Conservation (phyloP, 1,140 invertebrate species). For the Caenorhabditis remanei region DNA sequence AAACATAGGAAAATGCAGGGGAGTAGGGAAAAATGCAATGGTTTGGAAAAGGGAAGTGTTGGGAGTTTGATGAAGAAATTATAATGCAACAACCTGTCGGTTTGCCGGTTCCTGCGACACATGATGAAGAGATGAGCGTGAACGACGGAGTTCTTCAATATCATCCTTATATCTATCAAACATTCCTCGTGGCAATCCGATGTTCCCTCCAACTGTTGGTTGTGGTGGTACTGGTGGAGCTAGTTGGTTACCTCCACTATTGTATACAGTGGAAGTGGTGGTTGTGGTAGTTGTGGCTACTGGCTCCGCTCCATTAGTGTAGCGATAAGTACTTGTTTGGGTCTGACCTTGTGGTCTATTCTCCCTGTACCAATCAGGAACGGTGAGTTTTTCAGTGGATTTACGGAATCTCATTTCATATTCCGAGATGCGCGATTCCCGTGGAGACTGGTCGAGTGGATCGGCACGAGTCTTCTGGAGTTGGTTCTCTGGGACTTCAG, state of each 20-base stretch:
- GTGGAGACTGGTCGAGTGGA: slow-evolving; percentile 52
- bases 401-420: slow-evolving; percentile 76
- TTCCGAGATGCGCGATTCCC: slow-evolving; percentile 69
- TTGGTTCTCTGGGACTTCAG: slow-evolving; percentile 73
- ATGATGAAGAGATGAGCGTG: slow-evolving; percentile 74
- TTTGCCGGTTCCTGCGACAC: slow-evolving; percentile 64
- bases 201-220: slow-evolving; percentile 70
- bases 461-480: slow-evolving; percentile 69
- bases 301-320: slow-evolving; percentile 5
- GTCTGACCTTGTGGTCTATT: slow-evolving; percentile 56
- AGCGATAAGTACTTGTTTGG: slow-evolving; percentile 57
- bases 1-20: slow-evolving; percentile 41
- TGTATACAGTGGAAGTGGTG: background rate
- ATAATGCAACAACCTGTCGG: slow-evolving; percentile 77
- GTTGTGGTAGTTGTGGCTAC: slow-evolving; percentile 25
- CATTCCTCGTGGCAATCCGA: slow-evolving; percentile 74
- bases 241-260: background rate
- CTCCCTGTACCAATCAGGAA: slow-evolving; percentile 74
- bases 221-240: slow-evolving; percentile 24
- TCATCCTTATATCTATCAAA: slow-evolving; percentile 76
- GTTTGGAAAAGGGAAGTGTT: slow-evolving; percentile 34
- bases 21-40: slow-evolving; percentile 6
- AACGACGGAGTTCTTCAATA: slow-evolving; percentile 75
- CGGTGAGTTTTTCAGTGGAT: slow-evolving; percentile 72
- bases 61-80: slow-evolving; percentile 46